Base-by-base conservation (phyloP, 2,113 vertebrate genomes). In the Odontesthes bonariensis region DNA sequence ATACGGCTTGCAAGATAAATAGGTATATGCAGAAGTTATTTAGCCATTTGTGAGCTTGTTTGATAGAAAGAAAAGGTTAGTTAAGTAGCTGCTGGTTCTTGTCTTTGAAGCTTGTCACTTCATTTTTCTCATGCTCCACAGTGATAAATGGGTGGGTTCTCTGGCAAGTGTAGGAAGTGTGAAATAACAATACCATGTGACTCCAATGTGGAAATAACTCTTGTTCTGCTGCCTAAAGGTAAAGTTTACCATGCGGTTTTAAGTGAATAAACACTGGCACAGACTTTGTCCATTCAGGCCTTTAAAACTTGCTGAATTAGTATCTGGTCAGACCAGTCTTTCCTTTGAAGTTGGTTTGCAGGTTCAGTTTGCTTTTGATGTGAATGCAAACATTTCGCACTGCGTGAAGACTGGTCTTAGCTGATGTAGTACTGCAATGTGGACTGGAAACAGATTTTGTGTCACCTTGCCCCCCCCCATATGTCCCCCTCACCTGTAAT, bases 131-230 rank as follows among this genome's bases (percentile, higher is more conserved):
- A 40, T 1, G 1, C 82, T 69, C 52, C 1, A 5, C 35, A 19
- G 71, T 84, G 81, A 89, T 76, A 59, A 87, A 89, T 83, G 69
- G 17, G 23, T 22, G 31, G n/a, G n/a, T 0, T 5, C 57, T 73
- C 77, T 62, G 70, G 35, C 31, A 53, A 69, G 66, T 74, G 70
- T 72, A 84, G 72, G 80, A 83, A 75, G 70, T 65, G 42, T 69
- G 52, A 56, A 76, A 57, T 72, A 38, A 51, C 53, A 27, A 19
- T 23, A 56, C 72, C 20, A 31, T n/a, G 16, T 27, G 31, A 72
- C 77, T 61, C 65, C 22, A 38, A 17, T 46, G 32, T 54, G 68
- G 49, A 79, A 81, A 75, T 76, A 56, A 81, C 79, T 67, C 59
- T 69, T 64, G 32, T 66, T 1, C 64, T 72, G 49, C 27, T 67